Conservation (phyloP, 1,140 invertebrate genomes). For the Pissodes strobi region DNA sequence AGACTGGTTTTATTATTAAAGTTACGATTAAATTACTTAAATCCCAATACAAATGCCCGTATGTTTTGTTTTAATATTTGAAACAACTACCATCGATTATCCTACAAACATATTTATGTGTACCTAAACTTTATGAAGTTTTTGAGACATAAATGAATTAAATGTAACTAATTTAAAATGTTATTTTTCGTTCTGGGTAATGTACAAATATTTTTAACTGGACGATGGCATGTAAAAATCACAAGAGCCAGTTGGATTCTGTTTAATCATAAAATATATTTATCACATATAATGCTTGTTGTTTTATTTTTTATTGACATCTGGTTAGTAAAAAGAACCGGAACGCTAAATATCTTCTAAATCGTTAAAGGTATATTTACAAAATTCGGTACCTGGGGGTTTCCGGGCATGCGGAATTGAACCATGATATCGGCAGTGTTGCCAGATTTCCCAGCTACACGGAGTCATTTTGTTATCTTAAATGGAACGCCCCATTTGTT, state of each 20-base stretch:
- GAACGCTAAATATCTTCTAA: no score
- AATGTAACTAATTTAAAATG: slow-evolving; percentile 27
- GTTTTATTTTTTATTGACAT: slow-evolving; percentile 33
- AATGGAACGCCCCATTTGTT: no score
- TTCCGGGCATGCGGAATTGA: no score
- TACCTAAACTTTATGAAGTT: slow-evolving; percentile 12
- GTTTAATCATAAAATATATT: slow-evolving; percentile 58
- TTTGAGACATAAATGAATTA: slow-evolving; percentile 4
- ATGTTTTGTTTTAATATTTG: slow-evolving; percentile 11
- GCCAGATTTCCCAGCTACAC: no score
- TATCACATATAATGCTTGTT: slow-evolving; percentile 52
- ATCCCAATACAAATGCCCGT: slow-evolving; percentile 41
- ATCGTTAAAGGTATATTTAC: no score
- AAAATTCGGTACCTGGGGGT: no score
- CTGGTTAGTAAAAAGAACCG: no score
- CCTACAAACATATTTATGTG: slow-evolving; percentile 3
- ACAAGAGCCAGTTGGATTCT: slow-evolving; percentile 55
- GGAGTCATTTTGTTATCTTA: no score
- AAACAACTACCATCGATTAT: slow-evolving; percentile 15
- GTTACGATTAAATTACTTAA: slow-evolving; percentile 23
- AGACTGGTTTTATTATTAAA: slow-evolving; percentile 48
- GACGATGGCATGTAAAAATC: slow-evolving; percentile 53
- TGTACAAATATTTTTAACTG: slow-evolving; percentile 56
- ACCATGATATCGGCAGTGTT: no score
- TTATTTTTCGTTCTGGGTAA: slow-evolving; percentile 52